phyloP scores from a whole-genome alignment of 2,797 vertebrate genomes.

The Triplophysa yarkandensis region DNA sequence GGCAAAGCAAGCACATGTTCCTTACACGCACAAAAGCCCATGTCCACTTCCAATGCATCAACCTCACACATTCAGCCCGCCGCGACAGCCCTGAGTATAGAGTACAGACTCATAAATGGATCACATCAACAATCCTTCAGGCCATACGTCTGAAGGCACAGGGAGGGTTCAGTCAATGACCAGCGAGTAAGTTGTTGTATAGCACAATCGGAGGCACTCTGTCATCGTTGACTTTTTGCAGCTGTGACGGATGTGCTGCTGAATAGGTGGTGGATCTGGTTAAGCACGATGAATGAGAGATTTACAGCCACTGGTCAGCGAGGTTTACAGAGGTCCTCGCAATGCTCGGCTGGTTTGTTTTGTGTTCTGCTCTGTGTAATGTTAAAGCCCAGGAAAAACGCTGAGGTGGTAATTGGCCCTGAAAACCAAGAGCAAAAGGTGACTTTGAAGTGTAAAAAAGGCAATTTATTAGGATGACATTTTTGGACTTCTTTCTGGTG shows the following conservation, averaged over 20 bases:
- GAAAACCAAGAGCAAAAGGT: slow-evolving; percentile 50
- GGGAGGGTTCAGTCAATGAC: slow-evolving; percentile 47
- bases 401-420: slow-evolving; percentile 56
- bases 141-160: slow-evolving; percentile 42
- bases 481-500: slow-evolving; percentile 45
- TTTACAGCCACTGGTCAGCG: slow-evolving; percentile 65
- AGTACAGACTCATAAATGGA: slow-evolving; percentile 46
- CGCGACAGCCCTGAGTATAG: slow-evolving; percentile 26
- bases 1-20: slow-evolving; percentile 28
- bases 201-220: slow-evolving; percentile 69
- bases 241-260: slow-evolving; percentile 73
- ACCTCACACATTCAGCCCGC: slow-evolving; percentile 26
- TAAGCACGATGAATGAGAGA: slow-evolving; percentile 73
- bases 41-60: slow-evolving; percentile 40
- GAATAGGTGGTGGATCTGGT: slow-evolving; percentile 76
- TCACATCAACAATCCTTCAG: slow-evolving; percentile 56
- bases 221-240: slow-evolving; percentile 63
- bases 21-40: slow-evolving; percentile 19
- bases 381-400: slow-evolving; percentile 49
- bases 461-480: slow-evolving; percentile 56
- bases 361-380: slow-evolving; percentile 45
- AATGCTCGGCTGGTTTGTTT: slow-evolving; percentile 56
- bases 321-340: slow-evolving; percentile 55
- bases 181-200: slow-evolving; percentile 73
- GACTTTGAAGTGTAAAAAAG: slow-evolving; percentile 57